Percentiles rank a stretch among this genome's conserved stretches.
phyloP scores from a whole-genome alignment of 1,140 invertebrate genomes.

The Bombus pyrosoma region DNA sequence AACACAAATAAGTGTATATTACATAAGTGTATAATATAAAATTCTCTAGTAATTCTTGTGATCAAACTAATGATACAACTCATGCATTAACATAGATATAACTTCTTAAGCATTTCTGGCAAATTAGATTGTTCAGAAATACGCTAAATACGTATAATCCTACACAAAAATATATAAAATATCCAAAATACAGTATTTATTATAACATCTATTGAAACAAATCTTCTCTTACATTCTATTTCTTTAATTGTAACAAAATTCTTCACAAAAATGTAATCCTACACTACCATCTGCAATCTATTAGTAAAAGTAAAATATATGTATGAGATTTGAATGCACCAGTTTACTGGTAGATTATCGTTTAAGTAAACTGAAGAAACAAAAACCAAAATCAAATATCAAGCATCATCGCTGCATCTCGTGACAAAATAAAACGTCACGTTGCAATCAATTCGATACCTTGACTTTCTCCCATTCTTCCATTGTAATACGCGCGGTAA shows the following conservation, averaged over 20 bases:
- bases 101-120: too few species aligned
- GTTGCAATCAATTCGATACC: background rate
- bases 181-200: background rate
- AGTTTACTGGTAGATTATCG: background rate
- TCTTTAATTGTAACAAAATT: too few species aligned
- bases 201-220: too few species aligned
- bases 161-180: background rate
- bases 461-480: constrained; percentile 47
- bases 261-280: too few species aligned
- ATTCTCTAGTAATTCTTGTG: too few species aligned
- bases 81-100: background rate
- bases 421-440: background rate
- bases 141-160: background rate
- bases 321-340: background rate
- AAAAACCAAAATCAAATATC: too few species aligned
- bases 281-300: too few species aligned
- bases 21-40: background rate
- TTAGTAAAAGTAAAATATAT: too few species aligned
- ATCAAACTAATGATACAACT: background rate
- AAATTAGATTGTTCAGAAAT: background rate
- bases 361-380: too few species aligned
- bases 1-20: background rate
- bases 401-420: too few species aligned
- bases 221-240: too few species aligned
- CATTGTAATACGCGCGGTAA: constrained; percentile 18